Evolutionary conservation across 2,888 invertebrate genomes (phyloP), one percentile per base, ranked within the genome.

Genomic region (Sphaeridia pumilis): DNA sequence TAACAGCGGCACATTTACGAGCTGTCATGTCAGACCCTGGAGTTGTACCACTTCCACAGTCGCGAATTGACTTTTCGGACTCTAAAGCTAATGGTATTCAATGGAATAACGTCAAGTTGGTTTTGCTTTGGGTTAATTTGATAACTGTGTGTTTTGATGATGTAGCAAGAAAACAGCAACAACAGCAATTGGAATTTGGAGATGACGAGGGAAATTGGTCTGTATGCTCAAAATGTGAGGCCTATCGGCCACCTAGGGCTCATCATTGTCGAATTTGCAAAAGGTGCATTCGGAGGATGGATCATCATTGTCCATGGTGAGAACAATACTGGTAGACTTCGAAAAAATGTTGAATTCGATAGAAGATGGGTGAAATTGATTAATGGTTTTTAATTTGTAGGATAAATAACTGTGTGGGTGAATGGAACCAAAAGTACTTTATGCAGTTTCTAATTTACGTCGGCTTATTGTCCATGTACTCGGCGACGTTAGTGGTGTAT

Each of bases 371-470:
- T 28, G 34, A 20, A 17, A 42, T 7, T 17, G 5, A 38, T 38
- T 38, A 31, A 31, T 31, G 7, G 31, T 14, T 31, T 41, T 43
- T 49, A 43, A 51, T 59, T 68, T 67, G 5, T 63, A 75, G 79
- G 87, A 88, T 90, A 45, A 92, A 92, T 70, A 92, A 92, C 71
- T 90, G 90, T 70, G 87, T 90, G 4, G 90, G 89, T 42, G 89
- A 90, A 72, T 79, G 80, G 67, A 90, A 92, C 75, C 89, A 90
- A 73, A 89, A 88, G 70, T 89, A 84, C 73, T 90, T 90, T 71
- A 78, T 90, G 60, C 85, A 90, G 68, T 90, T 90, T 74, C 75
- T 87, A 58, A 75, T 87, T 38, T 88, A 85, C 69, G 85, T 85
- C 55, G 84, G 82, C 51, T 70, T 77, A 43, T 70, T 82, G 56